Evolutionary conservation across 1,140 invertebrate genomes (phyloP).

Genomic region (Lepidostoma basale): DNA sequence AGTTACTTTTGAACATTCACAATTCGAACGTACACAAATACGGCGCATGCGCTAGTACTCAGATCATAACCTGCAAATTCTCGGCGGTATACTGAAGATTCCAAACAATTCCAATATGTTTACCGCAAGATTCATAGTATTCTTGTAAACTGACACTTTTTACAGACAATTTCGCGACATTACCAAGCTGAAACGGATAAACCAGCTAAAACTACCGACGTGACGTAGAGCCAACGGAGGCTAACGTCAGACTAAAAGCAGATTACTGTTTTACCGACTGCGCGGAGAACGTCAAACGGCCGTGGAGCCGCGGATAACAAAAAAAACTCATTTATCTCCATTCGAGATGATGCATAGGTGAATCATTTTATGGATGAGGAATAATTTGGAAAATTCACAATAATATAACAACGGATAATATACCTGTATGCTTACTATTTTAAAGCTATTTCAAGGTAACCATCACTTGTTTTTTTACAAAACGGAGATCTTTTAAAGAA

Average conservation of each 20-base stretch:
- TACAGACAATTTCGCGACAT: conserved; percentile 8
- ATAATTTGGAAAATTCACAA: too few relatives aligned
- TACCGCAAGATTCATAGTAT: background rate
- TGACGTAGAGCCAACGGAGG: background rate
- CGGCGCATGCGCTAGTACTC: conserved; percentile 6
- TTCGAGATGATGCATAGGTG: too few relatives aligned
- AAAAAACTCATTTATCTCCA: too few relatives aligned
- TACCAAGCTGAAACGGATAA: background rate
- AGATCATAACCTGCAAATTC: conserved; percentile 3
- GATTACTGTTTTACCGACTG: conserved; percentile 22
- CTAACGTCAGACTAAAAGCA: conserved; percentile 23
- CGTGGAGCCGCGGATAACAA: conserved; percentile 11
- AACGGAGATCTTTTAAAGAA: too few relatives aligned
- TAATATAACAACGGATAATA: too few relatives aligned
- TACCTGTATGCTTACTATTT: too few relatives aligned
- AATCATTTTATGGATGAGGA: too few relatives aligned
- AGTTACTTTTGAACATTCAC: background rate
- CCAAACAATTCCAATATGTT: background rate
- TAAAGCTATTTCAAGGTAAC: too few relatives aligned
- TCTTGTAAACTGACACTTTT: conserved; percentile 14
- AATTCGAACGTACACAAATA: background rate
- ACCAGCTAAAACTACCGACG: conserved; percentile 13
- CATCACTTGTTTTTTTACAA: too few relatives aligned
- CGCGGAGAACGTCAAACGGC: conserved; percentile 15
- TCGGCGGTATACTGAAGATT: background rate